Conservation (phyloP, 2,797 vertebrate genomes). For the Myiothlypis coronata region DNA sequence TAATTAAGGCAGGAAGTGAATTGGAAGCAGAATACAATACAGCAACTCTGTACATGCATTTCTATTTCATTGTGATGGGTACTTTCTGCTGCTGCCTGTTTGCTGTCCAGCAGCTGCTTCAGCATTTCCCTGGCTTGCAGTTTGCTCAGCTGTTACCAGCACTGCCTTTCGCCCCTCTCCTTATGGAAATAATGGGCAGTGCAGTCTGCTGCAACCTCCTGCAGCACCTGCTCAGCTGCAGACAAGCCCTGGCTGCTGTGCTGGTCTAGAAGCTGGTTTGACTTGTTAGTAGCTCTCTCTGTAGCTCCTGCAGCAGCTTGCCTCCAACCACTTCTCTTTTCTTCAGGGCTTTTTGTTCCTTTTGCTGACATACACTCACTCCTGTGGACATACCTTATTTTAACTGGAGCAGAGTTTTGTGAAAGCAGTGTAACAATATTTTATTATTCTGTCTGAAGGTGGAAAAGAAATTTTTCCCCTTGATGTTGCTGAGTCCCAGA, state of each 20-base stretch:
- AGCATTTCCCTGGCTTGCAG: not conserved
- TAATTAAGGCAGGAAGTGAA: conserved; percentile 17
- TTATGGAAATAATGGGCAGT: not conserved
- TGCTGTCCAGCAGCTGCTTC: not conserved
- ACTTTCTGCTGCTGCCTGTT: not conserved
- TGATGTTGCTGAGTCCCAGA: not conserved
- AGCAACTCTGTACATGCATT: not conserved
- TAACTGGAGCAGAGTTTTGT: not conserved
- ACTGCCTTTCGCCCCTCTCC: not conserved
- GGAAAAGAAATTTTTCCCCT: not conserved
- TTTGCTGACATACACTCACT: not conserved
- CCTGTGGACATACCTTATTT: not conserved
- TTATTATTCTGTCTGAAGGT: not conserved
- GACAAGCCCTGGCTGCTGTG: not conserved
- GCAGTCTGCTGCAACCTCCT: not conserved
- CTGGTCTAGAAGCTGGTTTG: not conserved
- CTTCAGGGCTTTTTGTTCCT: not conserved
- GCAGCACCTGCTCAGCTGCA: not conserved
- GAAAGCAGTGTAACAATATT: not conserved
- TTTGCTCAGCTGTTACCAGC: not conserved
- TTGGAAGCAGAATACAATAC: not conserved
- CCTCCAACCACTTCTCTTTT: not conserved
- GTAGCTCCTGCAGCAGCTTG: conserved; percentile 12
- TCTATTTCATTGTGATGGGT: not conserved
- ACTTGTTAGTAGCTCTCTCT: not conserved